phyloP scores from a whole-genome alignment of 2,113 vertebrate genomes.

The human (Homo sapiens) region DNA sequence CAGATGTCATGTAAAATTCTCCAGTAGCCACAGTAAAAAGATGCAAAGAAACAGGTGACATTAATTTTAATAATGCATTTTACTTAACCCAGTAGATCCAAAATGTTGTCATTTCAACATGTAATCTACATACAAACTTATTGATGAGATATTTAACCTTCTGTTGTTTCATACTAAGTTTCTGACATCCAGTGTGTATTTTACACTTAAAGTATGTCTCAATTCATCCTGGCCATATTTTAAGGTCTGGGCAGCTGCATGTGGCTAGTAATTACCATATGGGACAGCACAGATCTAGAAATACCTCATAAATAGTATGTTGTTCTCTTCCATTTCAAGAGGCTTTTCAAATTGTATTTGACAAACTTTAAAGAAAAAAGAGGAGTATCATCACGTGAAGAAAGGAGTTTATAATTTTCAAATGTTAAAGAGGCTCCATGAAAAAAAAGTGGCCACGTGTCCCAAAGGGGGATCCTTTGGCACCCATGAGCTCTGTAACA shows the following conservation, averaged over 20 bases:
- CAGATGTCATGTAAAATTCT: not conserved
- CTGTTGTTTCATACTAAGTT: not conserved
- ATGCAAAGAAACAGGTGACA: not conserved
- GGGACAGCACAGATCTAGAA: not conserved
- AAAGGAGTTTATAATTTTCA: conserved; percentile 1
- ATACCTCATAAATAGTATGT: not conserved
- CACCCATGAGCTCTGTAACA: not conserved
- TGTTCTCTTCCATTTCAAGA: not conserved
- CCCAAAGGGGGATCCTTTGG: conserved; percentile 19
- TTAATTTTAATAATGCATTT: not conserved
- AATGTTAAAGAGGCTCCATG: conserved; percentile 17
- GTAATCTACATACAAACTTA: not conserved
- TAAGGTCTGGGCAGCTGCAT: not conserved
- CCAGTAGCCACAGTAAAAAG: not conserved
- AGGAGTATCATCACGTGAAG: not conserved
- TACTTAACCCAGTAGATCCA: not conserved
- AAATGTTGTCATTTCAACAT: conserved; percentile 2
- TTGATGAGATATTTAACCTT: not conserved
- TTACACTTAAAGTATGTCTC: not conserved
- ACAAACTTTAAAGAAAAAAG: not conserved
- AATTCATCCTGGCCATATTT: not conserved
- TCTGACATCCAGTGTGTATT: not conserved
- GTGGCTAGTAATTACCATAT: not conserved
- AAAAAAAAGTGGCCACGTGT: not conserved
- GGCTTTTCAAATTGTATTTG: conserved; percentile 6